Conservation (phyloP, 2,113 vertebrate genomes). For the Origma solitaria region DNA sequence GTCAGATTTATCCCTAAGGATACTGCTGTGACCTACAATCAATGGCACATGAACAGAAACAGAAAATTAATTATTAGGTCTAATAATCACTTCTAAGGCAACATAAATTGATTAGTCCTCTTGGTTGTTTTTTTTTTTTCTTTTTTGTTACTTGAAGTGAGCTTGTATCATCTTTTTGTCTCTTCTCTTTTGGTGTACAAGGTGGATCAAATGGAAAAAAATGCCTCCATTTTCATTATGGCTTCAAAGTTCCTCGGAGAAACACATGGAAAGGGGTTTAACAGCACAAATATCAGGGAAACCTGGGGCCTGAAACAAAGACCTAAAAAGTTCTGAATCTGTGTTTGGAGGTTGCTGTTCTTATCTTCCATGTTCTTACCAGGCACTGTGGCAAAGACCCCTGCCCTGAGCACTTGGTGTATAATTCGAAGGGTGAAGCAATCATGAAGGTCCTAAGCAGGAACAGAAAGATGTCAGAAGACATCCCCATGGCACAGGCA, state of each 20-base stretch:
- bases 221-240: background rate
- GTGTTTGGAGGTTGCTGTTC: background rate
- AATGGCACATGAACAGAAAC: background rate
- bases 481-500: background rate
- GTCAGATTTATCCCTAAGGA: background rate
- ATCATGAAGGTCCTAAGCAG: rapidly evolving
- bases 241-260: background rate
- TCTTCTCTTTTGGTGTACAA: background rate
- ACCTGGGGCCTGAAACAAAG: background rate
- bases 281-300: background rate
- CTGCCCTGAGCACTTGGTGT: background rate
- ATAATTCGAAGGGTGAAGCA: background rate
- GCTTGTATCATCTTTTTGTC: background rate
- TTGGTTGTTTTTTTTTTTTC: background rate
- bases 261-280: background rate
- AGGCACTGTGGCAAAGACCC: background rate
- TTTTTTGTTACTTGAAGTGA: background rate
- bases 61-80: background rate
- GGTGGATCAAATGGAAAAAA: background rate
- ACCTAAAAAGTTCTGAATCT: background rate
- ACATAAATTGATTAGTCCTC: background rate
- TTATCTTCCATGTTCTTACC: background rate
- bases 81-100: background rate
- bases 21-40: background rate
- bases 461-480: background rate